Percentiles rank a stretch among this genome's conserved stretches.
Evolutionary conservation across 2,797 vertebrate genomes (phyloP).

Genomic region (Sebastes matsubarae): DNA sequence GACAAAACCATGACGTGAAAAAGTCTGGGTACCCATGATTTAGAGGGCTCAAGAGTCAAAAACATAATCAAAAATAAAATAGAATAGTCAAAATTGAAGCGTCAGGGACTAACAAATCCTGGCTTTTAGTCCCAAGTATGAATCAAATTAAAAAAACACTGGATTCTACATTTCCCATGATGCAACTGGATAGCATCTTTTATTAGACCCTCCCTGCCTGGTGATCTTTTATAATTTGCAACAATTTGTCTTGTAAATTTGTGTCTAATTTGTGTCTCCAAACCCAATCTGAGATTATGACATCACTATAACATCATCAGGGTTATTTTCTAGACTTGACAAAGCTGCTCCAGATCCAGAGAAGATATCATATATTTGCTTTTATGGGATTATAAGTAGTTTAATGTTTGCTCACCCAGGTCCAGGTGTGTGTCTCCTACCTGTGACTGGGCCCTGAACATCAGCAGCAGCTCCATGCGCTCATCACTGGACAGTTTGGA

Average conservation of each 20-base stretch:
- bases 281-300: background rate
- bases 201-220: background rate
- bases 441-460: conserved; percentile 94
- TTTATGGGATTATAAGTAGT: background rate
- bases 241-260: background rate
- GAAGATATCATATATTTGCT: background rate
- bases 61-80: no score
- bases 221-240: background rate
- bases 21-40: no score
- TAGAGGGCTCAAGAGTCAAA: no score
- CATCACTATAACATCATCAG: background rate
- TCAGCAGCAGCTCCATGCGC: conserved; percentile 85
- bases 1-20: no score
- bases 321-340: background rate
- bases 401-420: background rate
- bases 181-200: background rate
- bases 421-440: conserved; percentile 72
- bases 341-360: background rate
- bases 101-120: no score
- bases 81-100: no score
- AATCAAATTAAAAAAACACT: no score
- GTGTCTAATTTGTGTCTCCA: background rate
- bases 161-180: background rate
- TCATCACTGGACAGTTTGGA: conserved; percentile 80
- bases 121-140: no score